These are phyloP conservation scores for Coelinius sp. DNA, from an alignment of 2,888 invertebrate species.

Conservation along the genomic window DNA sequence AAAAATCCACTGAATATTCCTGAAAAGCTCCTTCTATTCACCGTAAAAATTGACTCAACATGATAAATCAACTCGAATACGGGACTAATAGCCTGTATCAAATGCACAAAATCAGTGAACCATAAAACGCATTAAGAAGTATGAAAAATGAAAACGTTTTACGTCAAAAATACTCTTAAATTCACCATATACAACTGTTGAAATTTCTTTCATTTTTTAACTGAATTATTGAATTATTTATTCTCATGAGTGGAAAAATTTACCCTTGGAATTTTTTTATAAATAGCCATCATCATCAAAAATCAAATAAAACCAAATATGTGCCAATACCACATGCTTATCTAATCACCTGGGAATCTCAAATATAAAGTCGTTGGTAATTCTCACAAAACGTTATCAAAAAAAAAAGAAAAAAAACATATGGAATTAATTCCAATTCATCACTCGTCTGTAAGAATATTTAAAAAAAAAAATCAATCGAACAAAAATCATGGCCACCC, in stretches of 20 bases:
- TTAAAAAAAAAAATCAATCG: too few species aligned
- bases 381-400: too few species aligned
- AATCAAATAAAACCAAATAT: neutral
- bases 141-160: conserved; percentile 66
- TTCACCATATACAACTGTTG: conserved; percentile 29
- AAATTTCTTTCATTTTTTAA: neutral
- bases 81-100: conserved; percentile 65
- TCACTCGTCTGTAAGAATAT: too few species aligned
- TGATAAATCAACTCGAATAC: conserved; percentile 61
- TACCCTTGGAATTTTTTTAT: conserved; percentile 17
- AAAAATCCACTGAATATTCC: neutral
- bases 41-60: conserved; percentile 1
- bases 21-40: neutral
- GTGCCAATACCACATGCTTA: conserved; percentile 25
- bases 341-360: conserved; percentile 33
- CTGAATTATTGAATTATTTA: neutral
- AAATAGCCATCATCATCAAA: neutral
- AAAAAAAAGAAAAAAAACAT: too few species aligned
- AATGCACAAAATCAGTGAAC: conserved; percentile 59
- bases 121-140: conserved; percentile 60
- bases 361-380: neutral
- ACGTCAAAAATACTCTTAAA: conserved; percentile 67
- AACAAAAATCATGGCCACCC: conserved; percentile 61
- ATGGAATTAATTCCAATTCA: too few species aligned
- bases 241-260: conserved; percentile 23